phyloP scores from a whole-genome alignment of 1,140 invertebrate genomes.

The Rhagoletis zephyria region DNA sequence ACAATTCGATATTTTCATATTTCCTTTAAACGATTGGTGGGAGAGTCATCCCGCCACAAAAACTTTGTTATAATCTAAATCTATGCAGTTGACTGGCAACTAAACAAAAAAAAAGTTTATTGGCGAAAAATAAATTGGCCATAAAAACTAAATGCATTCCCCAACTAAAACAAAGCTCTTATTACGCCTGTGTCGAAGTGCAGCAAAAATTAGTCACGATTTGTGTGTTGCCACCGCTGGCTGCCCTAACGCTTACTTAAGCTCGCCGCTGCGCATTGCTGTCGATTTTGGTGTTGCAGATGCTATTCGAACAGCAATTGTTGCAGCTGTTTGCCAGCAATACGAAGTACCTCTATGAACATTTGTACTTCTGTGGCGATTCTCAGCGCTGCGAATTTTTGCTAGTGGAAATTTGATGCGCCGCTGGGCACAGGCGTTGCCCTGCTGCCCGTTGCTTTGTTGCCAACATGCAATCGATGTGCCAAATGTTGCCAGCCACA shows the following conservation, averaged over 20 bases:
- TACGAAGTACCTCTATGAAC: neutral
- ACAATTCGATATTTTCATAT: neutral
- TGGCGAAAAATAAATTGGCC: neutral
- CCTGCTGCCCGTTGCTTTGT: neutral
- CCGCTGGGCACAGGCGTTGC: slow-evolving; percentile 21
- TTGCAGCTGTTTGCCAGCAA: neutral
- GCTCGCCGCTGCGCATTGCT: neutral
- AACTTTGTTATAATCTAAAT: neutral
- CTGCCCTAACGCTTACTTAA: neutral
- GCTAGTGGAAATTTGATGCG: slow-evolving; percentile 32
- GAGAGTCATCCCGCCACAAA: neutral
- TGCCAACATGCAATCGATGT: neutral
- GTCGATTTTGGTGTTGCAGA: neutral
- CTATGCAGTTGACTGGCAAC: neutral
- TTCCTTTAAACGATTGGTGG: neutral
- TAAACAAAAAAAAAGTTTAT: neutral
- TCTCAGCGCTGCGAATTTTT: neutral
- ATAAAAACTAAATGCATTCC: slow-evolving; percentile 1
- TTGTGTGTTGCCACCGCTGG: slow-evolving; percentile 21
- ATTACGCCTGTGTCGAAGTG: neutral
- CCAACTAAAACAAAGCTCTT: neutral
- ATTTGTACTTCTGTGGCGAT: neutral
- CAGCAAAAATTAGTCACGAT: slow-evolving; percentile 44
- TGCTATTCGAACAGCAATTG: neutral
- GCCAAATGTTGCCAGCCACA: neutral